These are phyloP conservation scores for Trissonchulus latispiculum DNA, from an alignment of 2,888 invertebrate species.

Conservation along the genomic window DNA sequence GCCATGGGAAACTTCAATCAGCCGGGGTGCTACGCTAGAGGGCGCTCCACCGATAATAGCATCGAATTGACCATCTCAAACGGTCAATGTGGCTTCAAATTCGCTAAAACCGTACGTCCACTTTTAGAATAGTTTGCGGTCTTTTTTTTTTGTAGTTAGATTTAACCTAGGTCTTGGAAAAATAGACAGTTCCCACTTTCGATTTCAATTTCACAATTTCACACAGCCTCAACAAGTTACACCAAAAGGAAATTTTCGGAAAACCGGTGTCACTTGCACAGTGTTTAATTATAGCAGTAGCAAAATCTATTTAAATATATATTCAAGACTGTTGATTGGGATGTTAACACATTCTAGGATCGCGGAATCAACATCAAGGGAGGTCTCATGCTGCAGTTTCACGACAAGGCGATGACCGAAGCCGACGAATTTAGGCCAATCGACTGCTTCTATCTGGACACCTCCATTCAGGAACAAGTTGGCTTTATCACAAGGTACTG, in stretches of 20 bases:
- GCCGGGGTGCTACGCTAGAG: not conserved
- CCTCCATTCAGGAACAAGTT: not conserved
- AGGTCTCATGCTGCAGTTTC: conserved; percentile 7
- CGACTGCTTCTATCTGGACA: not conserved
- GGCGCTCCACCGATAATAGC: not conserved
- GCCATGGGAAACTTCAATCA: conserved; percentile 1
- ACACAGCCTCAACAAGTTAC: too few species aligned
- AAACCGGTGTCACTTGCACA: too few species aligned
- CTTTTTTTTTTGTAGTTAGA: too few species aligned
- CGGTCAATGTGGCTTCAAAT: not conserved
- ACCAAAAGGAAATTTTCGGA: too few species aligned
- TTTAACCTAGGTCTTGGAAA: too few species aligned
- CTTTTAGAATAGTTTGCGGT: too few species aligned
- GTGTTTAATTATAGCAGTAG: too few species aligned
- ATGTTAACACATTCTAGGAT: not conserved
- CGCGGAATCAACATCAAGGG: not conserved
- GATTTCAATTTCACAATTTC: too few species aligned
- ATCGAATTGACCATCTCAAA: not conserved
- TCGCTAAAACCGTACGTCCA: not conserved
- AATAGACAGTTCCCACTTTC: too few species aligned
- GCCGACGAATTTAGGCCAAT: not conserved
- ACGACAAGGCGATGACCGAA: not conserved
- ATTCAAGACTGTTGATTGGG: too few species aligned
- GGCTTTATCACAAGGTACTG: not conserved
- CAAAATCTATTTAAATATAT: too few species aligned